Conservation (phyloP, 2,113 vertebrate species). For the Corythaeola cristata region DNA sequence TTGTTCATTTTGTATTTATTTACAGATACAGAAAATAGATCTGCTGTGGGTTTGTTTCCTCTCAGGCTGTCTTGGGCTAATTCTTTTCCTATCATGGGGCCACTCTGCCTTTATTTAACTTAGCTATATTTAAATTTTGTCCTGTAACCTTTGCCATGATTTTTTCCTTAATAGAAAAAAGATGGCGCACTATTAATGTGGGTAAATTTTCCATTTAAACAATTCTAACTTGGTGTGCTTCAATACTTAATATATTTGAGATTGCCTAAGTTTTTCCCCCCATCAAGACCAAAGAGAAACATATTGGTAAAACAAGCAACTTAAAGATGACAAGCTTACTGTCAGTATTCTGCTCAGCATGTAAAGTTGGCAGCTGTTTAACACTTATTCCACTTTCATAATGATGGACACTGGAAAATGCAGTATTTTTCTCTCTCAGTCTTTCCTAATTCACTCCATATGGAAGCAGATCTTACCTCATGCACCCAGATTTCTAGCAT, state of each 20-base stretch:
- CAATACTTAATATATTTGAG: constrained; percentile 16
- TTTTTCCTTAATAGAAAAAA: constrained; percentile 54
- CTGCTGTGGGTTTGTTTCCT: neutral
- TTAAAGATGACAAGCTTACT: constrained; percentile 37
- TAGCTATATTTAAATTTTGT: constrained; percentile 28
- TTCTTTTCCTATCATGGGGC: constrained; percentile 8
- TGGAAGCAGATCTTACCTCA: constrained; percentile 44
- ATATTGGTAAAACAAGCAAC: constrained; percentile 26
- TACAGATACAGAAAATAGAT: constrained; percentile 9
- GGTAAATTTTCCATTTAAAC: constrained; percentile 49
- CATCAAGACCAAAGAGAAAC: constrained; percentile 21
- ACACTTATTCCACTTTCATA: constrained; percentile 23
- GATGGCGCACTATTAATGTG: constrained; percentile 30
- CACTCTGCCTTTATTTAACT: constrained; percentile 27
- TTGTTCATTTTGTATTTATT: constrained; percentile 10
- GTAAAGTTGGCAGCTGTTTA: constrained; percentile 36
- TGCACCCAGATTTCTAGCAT: constrained; percentile 14
- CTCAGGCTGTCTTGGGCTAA: constrained; percentile 4
- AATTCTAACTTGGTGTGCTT: constrained; percentile 1
- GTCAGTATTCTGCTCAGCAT: constrained; percentile 28
- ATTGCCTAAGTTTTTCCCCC: constrained; percentile 23
- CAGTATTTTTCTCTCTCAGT: constrained; percentile 21
- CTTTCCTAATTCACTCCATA: constrained; percentile 53
- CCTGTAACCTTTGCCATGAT: constrained; percentile 22
- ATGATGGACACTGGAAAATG: constrained; percentile 44